Conservation (phyloP, 2,797 vertebrate genomes). For the Artibeus lituratus region DNA sequence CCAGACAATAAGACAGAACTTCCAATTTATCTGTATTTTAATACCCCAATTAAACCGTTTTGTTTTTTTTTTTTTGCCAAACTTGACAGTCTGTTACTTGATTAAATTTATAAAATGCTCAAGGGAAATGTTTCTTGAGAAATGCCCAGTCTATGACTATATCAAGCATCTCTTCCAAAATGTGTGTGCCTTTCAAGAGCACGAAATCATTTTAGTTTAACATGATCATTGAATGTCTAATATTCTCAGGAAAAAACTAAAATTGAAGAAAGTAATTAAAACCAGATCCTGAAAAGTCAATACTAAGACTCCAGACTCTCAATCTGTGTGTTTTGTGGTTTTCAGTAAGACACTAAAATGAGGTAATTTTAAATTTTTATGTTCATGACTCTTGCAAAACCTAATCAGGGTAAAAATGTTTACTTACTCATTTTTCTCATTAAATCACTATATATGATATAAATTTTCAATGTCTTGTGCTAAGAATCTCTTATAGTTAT, state of each 20-base stretch:
- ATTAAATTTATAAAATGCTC: slow-evolving; percentile 35
- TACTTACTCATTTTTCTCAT: slow-evolving; percentile 21
- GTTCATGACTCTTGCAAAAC: slow-evolving; percentile 60
- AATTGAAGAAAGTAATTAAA: slow-evolving; percentile 41
- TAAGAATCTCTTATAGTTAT: neutral
- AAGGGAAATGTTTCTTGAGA: slow-evolving; percentile 44
- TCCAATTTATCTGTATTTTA: neutral
- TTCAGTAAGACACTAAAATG: slow-evolving; percentile 63
- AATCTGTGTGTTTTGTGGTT: slow-evolving; percentile 33
- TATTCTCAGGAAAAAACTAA: slow-evolving; percentile 28
- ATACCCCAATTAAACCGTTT: neutral
- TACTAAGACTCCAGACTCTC: slow-evolving; percentile 12
- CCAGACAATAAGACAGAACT: slow-evolving; percentile 27
- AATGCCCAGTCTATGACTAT: slow-evolving; percentile 1
- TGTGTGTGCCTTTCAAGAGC: slow-evolving; percentile 19
- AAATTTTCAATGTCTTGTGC: slow-evolving; percentile 12
- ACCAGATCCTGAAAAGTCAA: slow-evolving; percentile 48
- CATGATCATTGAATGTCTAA: neutral
- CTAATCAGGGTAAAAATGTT: neutral
- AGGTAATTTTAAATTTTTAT: slow-evolving; percentile 50
- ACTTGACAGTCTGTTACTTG: slow-evolving; percentile 22
- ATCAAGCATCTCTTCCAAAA: slow-evolving; percentile 40
- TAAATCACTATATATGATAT: neutral
- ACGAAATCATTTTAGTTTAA: slow-evolving; percentile 47
- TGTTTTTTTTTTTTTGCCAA: slow-evolving; percentile 33